Base-by-base conservation (phyloP, 2,888 invertebrate species). In the Dendrolimus pini region DNA sequence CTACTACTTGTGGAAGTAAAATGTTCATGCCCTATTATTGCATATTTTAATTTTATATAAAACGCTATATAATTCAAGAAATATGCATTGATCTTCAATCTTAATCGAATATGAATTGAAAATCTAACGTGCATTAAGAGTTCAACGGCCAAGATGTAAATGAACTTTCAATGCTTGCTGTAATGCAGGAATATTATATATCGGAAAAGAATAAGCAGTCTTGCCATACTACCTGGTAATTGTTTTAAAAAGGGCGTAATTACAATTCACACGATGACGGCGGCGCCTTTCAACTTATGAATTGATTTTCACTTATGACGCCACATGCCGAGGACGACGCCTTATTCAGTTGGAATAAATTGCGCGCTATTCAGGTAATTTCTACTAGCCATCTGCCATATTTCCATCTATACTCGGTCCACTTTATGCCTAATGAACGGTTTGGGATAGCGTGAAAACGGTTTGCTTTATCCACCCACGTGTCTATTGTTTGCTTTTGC, bases 221-320 rank as follows among this genome's bases (percentile, higher is more conserved):
- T 9, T 47, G 47, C 9, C 2, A 47, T 12, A 47, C 9, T 2
- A 8, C 9, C 2, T 12, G 47, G 9, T 47, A 12, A 47, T 6
- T 7, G 12, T 47, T 47, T 9, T 47, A 47, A 30, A 30, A 12
- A 0, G 47, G 10, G 12, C 12, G 0, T 47, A 47, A 47, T 47
- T 47, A 47, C 47, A 47, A 47, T 47, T 47, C 12, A 47, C 47
- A 10, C 12, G 47, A 10, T 47, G 12, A 47, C 9, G 47, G 9
- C 54, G 55, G 55, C 59, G 56, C 55, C 54, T 60, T 47, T 60
- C 52, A 14, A 41, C 62, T 67, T 68, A 69, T 65, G 60, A 71
- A 80, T 79, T 74, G 79, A 78, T 79, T 75, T 77, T 71, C 75
- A 71, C 74, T 76, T 72, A 70, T 69, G 71, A 66, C 66, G 65